Evolutionary conservation across 2,888 invertebrate species (phyloP).

Genomic region (Diaphora mendica): DNA sequence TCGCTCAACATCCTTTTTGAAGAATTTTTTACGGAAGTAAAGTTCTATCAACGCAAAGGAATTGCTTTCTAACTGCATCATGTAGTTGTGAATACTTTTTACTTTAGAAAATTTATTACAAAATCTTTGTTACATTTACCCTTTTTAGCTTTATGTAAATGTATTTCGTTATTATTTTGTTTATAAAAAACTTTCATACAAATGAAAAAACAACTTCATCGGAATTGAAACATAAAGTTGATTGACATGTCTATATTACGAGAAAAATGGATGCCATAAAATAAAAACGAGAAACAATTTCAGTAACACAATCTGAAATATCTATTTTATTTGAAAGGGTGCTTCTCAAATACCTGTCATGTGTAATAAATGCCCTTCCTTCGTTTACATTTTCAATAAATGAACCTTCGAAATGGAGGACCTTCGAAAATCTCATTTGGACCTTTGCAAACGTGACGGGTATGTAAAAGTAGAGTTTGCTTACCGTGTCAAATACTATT

Average conservation of each 20-base stretch:
- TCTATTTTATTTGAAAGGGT: slow-evolving; percentile 53
- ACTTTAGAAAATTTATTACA: background rate
- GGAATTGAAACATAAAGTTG: slow-evolving; percentile 1
- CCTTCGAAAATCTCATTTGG: slow-evolving; percentile 59
- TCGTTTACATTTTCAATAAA: slow-evolving; percentile 64
- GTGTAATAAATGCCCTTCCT: slow-evolving; percentile 58
- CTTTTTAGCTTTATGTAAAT: background rate
- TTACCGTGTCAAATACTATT: slow-evolving; percentile 36
- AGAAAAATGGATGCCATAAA: slow-evolving; percentile 11
- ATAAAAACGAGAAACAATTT: slow-evolving; percentile 38
- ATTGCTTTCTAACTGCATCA: background rate
- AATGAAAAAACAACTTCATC: background rate
- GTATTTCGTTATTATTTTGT: background rate
- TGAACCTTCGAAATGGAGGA: slow-evolving; percentile 43
- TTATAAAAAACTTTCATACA: background rate
- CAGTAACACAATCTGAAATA: slow-evolving; percentile 45
- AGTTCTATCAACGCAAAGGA: background rate
- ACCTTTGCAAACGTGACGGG: slow-evolving; percentile 57
- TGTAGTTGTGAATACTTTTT: background rate
- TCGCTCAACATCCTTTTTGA: background rate
- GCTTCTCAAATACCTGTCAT: slow-evolving; percentile 57
- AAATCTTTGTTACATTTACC: background rate
- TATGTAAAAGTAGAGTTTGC: slow-evolving; percentile 47
- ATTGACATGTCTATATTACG: slow-evolving; percentile 34
- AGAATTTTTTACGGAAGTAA: background rate